Evolutionary conservation across 2,113 vertebrate species (phyloP).

Genomic region (Ranitomeya variabilis): DNA sequence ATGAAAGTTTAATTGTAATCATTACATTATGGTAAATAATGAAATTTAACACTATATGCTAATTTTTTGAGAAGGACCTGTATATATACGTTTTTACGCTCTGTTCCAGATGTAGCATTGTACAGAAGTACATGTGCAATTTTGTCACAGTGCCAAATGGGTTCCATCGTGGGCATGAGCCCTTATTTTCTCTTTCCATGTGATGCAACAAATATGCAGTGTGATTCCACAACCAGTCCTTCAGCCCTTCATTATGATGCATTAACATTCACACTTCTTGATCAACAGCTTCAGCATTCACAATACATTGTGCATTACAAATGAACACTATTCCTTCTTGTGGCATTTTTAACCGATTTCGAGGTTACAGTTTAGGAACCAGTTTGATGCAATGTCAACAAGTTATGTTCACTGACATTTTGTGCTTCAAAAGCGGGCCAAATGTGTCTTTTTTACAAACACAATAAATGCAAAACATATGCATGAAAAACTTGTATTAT

Average conservation of each 20-base stretch:
- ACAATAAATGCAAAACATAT: not conserved
- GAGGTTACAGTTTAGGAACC: not conserved
- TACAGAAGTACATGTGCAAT: too few relatives aligned
- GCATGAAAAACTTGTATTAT: not conserved
- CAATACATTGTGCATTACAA: not conserved
- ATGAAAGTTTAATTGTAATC: too few relatives aligned
- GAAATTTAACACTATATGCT: too few relatives aligned
- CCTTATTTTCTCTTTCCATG: not conserved
- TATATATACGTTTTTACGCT: too few relatives aligned
- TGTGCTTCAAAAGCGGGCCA: constrained; percentile 9
- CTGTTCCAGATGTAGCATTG: too few relatives aligned
- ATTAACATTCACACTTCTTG: not conserved
- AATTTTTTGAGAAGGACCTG: too few relatives aligned
- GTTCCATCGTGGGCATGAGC: not conserved
- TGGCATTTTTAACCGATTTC: not conserved
- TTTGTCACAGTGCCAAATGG: too few relatives aligned
- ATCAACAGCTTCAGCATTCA: not conserved
- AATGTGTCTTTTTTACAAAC: not conserved
- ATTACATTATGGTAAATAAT: too few relatives aligned
- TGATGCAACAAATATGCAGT: not conserved
- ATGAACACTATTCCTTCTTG: not conserved
- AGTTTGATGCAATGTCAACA: not conserved
- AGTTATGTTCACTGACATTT: not conserved
- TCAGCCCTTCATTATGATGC: not conserved
- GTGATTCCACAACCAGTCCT: not conserved